Base-by-base conservation (phyloP, 2,797 vertebrate genomes). In the Borostomias antarcticus region DNA sequence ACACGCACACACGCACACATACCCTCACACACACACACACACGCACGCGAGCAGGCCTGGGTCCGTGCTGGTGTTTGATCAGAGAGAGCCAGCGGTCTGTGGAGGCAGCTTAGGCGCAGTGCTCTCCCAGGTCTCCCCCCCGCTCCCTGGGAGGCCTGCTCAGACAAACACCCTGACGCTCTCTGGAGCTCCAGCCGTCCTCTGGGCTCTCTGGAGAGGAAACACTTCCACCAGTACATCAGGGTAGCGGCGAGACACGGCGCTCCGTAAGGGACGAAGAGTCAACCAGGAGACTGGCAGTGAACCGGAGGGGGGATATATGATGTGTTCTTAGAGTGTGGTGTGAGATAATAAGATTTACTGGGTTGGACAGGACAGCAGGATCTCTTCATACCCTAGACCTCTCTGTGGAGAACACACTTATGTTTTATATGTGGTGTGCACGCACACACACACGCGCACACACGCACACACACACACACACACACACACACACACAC, bases 331-430 rank as follows among this genome's bases (percentile, higher is more conserved):
- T 37, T 58, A 23, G 10, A 58, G 45, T 25, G 29, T 15, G 9
- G 43, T 7, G 40, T 86, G 85, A 81, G 77, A 85, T 80, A 87
- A 86, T 84, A 79, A 86, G 89, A 85, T 87, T 89, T 88, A 85
- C 82, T 86, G 82, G 85, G 76, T 76, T 86, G 88, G n/a, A 89
- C 84, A 81, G 80, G 88, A 89, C 85, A 83, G 28, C n/a, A n/a
- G n/a, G n/a, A 82, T 86, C 75, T 64, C 40, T 72, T 78, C 85
- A 82, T 87, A 88, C 88, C 77, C 84, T 83, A 87, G 86, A 82
- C 85, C 75, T 82, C 83, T 88, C 85, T 82, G 72, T 79, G 45
- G 86, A 87, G 84, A 79, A 85, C 85, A 81, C 79, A 59, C 61
- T 5, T 21, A 7, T 9, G 2, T 30, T 54, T 54, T 29, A 26